Conservation (phyloP, 64 coral and sea anemone genomes). For the Acropora yongei region DNA sequence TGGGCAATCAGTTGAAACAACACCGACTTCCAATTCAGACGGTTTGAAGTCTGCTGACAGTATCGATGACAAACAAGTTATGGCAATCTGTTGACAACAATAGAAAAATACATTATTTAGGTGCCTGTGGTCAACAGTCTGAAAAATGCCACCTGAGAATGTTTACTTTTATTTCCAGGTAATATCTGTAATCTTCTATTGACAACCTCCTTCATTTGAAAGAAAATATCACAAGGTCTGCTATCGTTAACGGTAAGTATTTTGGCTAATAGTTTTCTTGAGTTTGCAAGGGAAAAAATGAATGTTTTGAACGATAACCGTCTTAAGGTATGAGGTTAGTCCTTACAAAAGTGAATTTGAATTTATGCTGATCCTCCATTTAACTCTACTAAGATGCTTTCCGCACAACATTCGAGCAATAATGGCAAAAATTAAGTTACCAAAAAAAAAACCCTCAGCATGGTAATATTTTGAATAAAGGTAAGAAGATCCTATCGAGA, state of each 20-base stretch:
- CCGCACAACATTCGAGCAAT: too few species aligned
- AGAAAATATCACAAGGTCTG: not conserved
- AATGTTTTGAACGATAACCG: not conserved
- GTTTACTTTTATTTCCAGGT: not conserved
- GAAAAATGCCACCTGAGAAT: not conserved
- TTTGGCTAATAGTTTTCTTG: too few species aligned
- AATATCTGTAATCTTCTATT: not conserved
- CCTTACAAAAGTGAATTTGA: too few species aligned
- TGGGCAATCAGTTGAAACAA: constrained; percentile 92
- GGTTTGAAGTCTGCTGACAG: constrained; percentile 99
- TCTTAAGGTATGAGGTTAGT: too few species aligned
- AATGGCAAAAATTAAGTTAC: too few species aligned
- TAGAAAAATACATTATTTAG: not conserved
- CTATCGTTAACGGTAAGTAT: not conserved
- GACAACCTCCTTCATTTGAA: not conserved
- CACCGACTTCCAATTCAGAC: constrained; percentile 98
- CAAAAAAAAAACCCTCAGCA: too few species aligned
- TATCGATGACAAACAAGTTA: constrained; percentile 92
- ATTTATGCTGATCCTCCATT: too few species aligned
- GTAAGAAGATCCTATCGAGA: too few species aligned
- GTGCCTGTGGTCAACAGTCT: not conserved
- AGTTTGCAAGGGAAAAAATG: too few species aligned
- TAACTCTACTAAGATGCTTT: too few species aligned
- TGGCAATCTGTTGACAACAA: constrained; percentile 78
- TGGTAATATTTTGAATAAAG: too few species aligned